phyloP scores from a whole-genome alignment of 2,797 vertebrate species.

The Acanthurus lineatus region DNA sequence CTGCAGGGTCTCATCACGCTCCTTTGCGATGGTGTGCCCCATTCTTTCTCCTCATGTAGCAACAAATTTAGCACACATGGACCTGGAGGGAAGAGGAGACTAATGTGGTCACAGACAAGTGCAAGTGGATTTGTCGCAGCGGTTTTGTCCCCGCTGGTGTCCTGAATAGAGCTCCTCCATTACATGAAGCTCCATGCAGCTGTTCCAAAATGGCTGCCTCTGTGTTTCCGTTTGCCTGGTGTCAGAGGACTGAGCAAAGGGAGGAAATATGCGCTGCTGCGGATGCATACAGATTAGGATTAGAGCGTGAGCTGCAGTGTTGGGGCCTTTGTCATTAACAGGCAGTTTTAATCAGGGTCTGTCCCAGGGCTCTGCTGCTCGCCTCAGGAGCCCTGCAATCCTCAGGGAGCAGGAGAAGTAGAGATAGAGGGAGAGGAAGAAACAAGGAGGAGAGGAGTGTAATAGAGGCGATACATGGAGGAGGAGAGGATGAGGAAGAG shows the following conservation, averaged over 20 bases:
- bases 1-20: constrained; percentile 37
- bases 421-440: constrained; percentile 56
- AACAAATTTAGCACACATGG: not conserved
- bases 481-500: constrained; percentile 46
- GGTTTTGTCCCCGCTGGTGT: constrained; percentile 50
- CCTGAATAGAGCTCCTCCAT: constrained; percentile 81
- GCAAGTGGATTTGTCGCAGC: constrained; percentile 41
- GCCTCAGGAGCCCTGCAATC: constrained; percentile 73
- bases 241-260: constrained; percentile 64
- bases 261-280: constrained; percentile 65
- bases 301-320: constrained; percentile 69
- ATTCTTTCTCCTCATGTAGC: not conserved
- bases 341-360: constrained; percentile 83
- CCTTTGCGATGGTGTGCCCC: not conserved
- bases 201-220: constrained; percentile 85
- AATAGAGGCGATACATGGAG: constrained; percentile 41
- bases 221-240: constrained; percentile 69
- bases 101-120: constrained; percentile 8
- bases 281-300: constrained; percentile 85
- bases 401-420: constrained; percentile 62
- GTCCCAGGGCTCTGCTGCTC: constrained; percentile 76
- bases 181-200: constrained; percentile 79
- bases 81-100: constrained; percentile 17
- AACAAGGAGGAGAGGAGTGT: constrained; percentile 49
- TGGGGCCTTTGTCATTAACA: constrained; percentile 83